Evolutionary conservation across 2,797 vertebrate species (phyloP).

Genomic region (Neosalanx taihuensis): DNA sequence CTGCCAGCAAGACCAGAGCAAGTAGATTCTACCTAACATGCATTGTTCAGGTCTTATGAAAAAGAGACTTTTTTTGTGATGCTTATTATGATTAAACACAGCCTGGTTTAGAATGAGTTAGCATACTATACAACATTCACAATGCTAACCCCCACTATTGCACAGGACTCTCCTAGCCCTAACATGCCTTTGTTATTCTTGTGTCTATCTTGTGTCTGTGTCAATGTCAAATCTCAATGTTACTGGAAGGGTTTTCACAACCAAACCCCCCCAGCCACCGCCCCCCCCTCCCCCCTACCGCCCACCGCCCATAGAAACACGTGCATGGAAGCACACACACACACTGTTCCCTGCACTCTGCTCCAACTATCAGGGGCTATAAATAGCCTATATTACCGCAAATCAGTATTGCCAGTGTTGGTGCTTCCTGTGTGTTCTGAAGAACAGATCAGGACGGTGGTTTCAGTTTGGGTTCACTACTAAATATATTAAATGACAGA

Average conservation of each 20-base stretch:
- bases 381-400: slow-evolving; percentile 66
- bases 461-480: slow-evolving; percentile 18
- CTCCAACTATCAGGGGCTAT: slow-evolving; percentile 56
- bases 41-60: background rate
- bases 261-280: background rate
- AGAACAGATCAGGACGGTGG: slow-evolving; percentile 30
- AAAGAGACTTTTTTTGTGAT: no score
- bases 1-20: background rate
- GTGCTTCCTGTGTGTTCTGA: slow-evolving; percentile 44
- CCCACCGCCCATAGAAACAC: slow-evolving; percentile 2
- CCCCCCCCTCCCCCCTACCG: no score
- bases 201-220: background rate
- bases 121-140: background rate
- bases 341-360: slow-evolving; percentile 11
- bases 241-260: background rate
- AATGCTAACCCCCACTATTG: no score
- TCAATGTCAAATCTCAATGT: slow-evolving; percentile 31
- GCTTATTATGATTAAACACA: no score
- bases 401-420: slow-evolving; percentile 59
- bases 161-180: background rate
- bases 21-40: background rate
- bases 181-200: background rate
- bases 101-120: background rate
- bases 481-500: background rate
- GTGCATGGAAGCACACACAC: slow-evolving; percentile 12